Evolutionary conservation across 2,888 invertebrate species (phyloP), one percentile per base, ranked within the genome.

Genomic region (Trachelus troglodyta): DNA sequence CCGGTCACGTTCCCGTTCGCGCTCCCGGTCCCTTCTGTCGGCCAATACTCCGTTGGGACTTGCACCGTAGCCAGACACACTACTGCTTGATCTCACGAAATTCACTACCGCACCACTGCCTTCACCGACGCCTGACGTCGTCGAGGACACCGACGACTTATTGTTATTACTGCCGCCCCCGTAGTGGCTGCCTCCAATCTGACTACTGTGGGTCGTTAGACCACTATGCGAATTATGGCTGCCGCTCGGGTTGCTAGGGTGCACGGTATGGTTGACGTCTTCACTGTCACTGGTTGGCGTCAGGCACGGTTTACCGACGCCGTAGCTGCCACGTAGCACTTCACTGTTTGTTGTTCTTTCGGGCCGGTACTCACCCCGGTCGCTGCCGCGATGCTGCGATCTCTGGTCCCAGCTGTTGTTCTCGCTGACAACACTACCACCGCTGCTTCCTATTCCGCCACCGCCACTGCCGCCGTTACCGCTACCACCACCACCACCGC

Each of bases 271-370:
- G 76, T 79, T 79, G 76, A 33, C 35, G 35, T 86, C 86, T 73
- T 87, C 87, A 85, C 82, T 84, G 81, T 88, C 89, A 86, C 87
- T 89, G 81, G 83, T 85, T 71, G 88, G 85, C 33, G 85, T 88
- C 79, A 84, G 79, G 79, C 86, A 87, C 82, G 87, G 84, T 83
- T 88, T 88, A 34, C 37, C 37, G 35, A 34, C 74, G 37, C 34
- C 56, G 40, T 30, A 35, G 35, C 69, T 37, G 81, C 69, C 80
- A 40, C 86, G 85, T 78, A 86, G 79, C 85, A 88, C 87, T 79
- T 89, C 89, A 87, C 88, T 87, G 82, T 85, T 81, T 78, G 83
- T 80, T 86, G 87, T 87, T 89, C 89, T 89, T 87, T 89, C 89
- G 69, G 84, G 78, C 76, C 88, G 84, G 80, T 89, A 88, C 86